Evolutionary conservation across 2,797 vertebrate genomes (phyloP).

Genomic region (Falco cherrug): DNA sequence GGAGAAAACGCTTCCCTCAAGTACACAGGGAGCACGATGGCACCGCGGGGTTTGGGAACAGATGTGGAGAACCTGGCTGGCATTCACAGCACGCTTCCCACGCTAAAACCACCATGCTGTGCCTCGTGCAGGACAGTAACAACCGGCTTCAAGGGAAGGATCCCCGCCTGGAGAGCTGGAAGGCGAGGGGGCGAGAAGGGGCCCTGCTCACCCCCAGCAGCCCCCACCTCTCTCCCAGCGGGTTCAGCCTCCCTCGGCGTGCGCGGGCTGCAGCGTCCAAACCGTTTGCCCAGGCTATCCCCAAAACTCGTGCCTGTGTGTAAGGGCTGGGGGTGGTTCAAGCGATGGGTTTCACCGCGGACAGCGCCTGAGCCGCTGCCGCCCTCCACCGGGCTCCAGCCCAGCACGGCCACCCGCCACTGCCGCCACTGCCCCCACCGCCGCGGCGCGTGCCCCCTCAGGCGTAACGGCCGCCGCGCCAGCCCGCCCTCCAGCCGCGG

Average conservation of each 20-base stretch:
- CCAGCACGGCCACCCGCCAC: rapidly evolving
- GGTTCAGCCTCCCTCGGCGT: neutral
- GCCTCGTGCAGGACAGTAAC: rapidly evolving
- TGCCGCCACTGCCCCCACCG: too few relatives aligned
- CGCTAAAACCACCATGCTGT: rapidly evolving
- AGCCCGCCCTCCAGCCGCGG: neutral
- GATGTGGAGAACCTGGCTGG: rapidly evolving
- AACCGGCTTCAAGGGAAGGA: rapidly evolving
- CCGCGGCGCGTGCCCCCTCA: neutral
- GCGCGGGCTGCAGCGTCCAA: neutral
- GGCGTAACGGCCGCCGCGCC: rapidly evolving
- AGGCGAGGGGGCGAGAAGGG: rapidly evolving
- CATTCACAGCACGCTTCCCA: rapidly evolving
- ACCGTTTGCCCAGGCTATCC: rapidly evolving
- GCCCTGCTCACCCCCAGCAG: neutral
- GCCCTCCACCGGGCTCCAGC: rapidly evolving
- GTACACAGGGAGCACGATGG: rapidly evolving
- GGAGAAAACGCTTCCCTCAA: neutral
- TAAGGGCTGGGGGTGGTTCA: rapidly evolving
- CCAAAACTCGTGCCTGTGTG: rapidly evolving
- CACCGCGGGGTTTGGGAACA: rapidly evolving
- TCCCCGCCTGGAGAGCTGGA: rapidly evolving
- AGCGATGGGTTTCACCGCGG: rapidly evolving
- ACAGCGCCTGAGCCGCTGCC: rapidly evolving
- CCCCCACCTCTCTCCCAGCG: too few relatives aligned